Evolutionary conservation across 92 coral and sea anemone species (phyloP).

Genomic region (Palythoa caribaeorum): DNA sequence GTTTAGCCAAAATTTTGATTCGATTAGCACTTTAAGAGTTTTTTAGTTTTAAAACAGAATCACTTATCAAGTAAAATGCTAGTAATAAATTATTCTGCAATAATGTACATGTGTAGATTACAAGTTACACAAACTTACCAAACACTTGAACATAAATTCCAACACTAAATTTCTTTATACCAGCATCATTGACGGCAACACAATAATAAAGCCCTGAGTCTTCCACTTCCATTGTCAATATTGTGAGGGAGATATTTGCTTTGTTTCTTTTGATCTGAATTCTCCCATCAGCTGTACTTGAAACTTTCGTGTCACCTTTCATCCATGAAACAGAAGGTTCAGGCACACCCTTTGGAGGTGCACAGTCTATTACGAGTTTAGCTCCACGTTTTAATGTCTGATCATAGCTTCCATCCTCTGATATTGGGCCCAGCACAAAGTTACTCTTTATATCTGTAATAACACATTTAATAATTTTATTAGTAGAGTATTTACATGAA

Average conservation of each 20-base stretch:
- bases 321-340: conserved; percentile 13
- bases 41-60: no score
- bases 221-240: not conserved
- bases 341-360: conserved; percentile 16
- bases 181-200: conserved; percentile 23
- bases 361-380: conserved; percentile 15
- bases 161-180: not conserved
- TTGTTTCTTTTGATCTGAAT: conserved; percentile 32
- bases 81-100: not conserved
- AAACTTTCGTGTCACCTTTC: conserved; percentile 1
- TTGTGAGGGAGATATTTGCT: not conserved
- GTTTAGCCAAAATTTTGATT: no score
- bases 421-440: conserved; percentile 8
- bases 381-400: conserved; percentile 1
- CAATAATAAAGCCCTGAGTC: conserved; percentile 34
- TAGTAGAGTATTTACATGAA: no score
- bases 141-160: conserved; percentile 15
- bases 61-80: no score
- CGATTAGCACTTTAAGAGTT: no score
- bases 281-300: conserved; percentile 31
- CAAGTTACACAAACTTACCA: conserved; percentile 14
- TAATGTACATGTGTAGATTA: not conserved
- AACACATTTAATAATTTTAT: not conserved
- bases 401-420: conserved; percentile 1
- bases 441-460: not conserved